Percentiles rank a stretch among this genome's conserved stretches.
phyloP scores from a whole-genome alignment of 2,113 vertebrate genomes.

The Pseudopodoces humilis region DNA sequence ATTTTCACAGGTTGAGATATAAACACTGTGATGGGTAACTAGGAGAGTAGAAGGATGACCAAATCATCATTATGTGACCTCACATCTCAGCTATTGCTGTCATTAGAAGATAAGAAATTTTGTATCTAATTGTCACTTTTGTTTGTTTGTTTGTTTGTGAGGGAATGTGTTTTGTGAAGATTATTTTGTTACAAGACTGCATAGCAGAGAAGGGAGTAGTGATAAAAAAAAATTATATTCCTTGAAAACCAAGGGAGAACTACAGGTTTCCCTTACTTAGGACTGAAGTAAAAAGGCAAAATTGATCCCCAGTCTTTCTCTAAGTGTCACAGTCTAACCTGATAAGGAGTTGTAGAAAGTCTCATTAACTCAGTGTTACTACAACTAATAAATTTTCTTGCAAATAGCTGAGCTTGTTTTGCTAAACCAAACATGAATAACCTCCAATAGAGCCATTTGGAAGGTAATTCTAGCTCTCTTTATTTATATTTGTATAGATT shows the following conservation, averaged over 20 bases:
- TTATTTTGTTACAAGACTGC: not conserved
- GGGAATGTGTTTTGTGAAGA: not conserved
- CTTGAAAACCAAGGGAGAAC: not conserved
- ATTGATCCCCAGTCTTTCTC: not conserved
- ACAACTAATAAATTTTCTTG: constrained; percentile 39
- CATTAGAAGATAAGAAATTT: not conserved
- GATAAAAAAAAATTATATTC: not conserved
- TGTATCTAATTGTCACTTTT: not conserved
- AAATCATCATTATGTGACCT: not conserved
- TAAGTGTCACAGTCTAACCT: not conserved
- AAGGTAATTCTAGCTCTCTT: constrained; percentile 38
- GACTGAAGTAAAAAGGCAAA: constrained; percentile 5
- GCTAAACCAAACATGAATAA: constrained; percentile 49
- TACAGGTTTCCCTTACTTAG: not conserved
- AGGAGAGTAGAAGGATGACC: not conserved
- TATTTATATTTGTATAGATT: constrained; percentile 64
- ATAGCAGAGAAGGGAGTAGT: not conserved
- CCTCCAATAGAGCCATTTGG: constrained; percentile 12
- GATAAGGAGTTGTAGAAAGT: constrained; percentile 23
- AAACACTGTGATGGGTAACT: not conserved
- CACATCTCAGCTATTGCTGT: not conserved
- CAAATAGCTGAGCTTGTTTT: constrained; percentile 46
- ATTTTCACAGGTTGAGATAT: not conserved
- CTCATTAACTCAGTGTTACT: constrained; percentile 26
- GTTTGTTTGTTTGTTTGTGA: not conserved